These are phyloP conservation scores for Benthosema pterotum DNA, from an alignment of 2,797 vertebrate species.

Conservation along the genomic window DNA sequence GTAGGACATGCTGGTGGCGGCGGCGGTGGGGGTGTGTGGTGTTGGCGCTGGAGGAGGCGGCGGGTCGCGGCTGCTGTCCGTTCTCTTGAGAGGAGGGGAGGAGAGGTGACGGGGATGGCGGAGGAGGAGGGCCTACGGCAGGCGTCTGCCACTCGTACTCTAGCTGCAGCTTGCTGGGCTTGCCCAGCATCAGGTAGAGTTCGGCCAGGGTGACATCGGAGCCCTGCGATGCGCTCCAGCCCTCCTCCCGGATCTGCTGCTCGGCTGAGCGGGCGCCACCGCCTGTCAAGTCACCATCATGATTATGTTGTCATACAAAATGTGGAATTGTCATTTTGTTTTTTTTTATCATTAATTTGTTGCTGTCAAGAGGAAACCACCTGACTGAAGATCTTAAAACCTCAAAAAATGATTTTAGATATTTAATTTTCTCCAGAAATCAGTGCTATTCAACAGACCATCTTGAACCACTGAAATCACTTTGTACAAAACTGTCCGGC, in stretches of 20 bases:
- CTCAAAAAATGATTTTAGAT: too few species aligned
- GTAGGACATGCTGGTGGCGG: slow-evolving; percentile 82
- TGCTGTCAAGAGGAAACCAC: too few species aligned
- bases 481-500: too few species aligned
- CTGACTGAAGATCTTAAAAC: too few species aligned
- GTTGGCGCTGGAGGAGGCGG: slow-evolving; percentile 30
- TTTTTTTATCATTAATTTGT: background rate
- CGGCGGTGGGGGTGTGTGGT: slow-evolving; percentile 74
- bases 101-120: background rate
- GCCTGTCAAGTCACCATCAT: background rate
- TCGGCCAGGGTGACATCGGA: slow-evolving; percentile 93
- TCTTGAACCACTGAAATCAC: too few species aligned
- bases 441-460: too few species aligned
- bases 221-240: slow-evolving; percentile 91
- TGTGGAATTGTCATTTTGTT: too few species aligned
- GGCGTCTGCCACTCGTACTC: slow-evolving; percentile 95
- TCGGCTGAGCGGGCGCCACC: slow-evolving; percentile 75
- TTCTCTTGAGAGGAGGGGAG: slow-evolving; percentile 59
- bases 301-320: too few species aligned
- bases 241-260: slow-evolving; percentile 90
- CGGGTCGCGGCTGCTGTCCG: slow-evolving; percentile 52
- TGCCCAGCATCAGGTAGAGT: slow-evolving; percentile 99
- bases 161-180: slow-evolving; percentile 94
- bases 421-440: too few species aligned
- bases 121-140: slow-evolving; percentile 7